These are phyloP conservation scores for Prenolepis imparis DNA, from an alignment of 2,888 invertebrate species.

Conservation along the genomic window DNA sequence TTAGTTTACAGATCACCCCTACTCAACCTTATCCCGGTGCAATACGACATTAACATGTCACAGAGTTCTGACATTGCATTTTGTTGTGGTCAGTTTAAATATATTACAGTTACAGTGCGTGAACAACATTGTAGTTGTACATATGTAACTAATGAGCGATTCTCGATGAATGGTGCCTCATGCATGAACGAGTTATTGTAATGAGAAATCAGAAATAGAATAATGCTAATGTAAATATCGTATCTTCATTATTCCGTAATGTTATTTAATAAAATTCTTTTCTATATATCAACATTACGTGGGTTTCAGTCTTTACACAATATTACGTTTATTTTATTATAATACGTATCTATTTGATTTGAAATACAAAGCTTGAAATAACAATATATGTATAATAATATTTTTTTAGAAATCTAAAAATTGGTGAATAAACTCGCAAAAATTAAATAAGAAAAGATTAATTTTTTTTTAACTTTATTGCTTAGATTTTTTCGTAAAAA, in stretches of 20 bases:
- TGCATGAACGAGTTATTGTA: neutral
- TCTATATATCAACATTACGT: neutral
- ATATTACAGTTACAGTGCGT: neutral
- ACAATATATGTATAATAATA: neutral
- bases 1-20: neutral
- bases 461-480: neutral
- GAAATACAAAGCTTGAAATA: neutral
- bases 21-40: neutral
- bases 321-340: neutral
- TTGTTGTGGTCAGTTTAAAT: constrained; percentile 4
- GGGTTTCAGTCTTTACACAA: neutral
- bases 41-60: neutral
- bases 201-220: neutral
- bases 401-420: neutral
- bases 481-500: neutral
- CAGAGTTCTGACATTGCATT: neutral
- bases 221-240: neutral
- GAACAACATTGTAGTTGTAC: constrained; percentile 11
- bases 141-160: neutral
- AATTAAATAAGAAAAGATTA: neutral
- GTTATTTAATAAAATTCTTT: neutral
- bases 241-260: neutral
- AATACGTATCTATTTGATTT: neutral
- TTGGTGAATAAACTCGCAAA: neutral
- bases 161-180: neutral